phyloP scores from a whole-genome alignment of 2,113 vertebrate species.

The Bungarus multicinctus region DNA sequence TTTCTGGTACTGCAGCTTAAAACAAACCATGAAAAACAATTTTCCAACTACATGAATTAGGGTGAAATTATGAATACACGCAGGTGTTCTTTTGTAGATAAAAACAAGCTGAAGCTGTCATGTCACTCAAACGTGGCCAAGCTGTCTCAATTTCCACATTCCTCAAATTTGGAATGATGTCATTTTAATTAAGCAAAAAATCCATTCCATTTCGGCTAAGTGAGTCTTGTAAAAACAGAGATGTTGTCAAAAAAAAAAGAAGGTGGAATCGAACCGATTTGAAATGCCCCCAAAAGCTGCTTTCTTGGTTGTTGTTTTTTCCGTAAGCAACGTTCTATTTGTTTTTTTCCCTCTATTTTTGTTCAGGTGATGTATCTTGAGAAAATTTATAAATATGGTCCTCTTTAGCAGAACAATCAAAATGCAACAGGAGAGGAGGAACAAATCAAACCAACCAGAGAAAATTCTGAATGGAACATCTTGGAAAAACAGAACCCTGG shows the following conservation, averaged over 20 bases:
- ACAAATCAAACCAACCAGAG: background rate
- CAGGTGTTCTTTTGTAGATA: background rate
- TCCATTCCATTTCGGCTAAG: background rate
- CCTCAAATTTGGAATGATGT: background rate
- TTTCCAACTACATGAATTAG: background rate
- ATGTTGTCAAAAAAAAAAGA: background rate
- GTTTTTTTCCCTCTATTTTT: background rate
- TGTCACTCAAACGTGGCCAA: background rate
- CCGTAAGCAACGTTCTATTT: background rate
- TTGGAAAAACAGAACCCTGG: too few relatives aligned
- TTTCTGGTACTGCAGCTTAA: background rate
- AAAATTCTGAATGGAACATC: background rate
- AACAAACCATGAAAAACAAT: background rate
- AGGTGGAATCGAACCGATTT: background rate
- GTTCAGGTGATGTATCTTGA: background rate
- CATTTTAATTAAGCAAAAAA: background rate
- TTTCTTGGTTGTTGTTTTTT: background rate
- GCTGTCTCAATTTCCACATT: background rate
- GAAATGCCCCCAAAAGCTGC: background rate
- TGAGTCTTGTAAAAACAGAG: background rate
- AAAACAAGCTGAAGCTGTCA: background rate
- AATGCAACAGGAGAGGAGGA: background rate
- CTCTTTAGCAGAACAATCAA: background rate
- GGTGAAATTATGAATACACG: background rate
- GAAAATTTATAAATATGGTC: background rate